A percentile compares a stretch with the other conserved stretches of the same genome.
phyloP scores from a whole-genome alignment of 2,888 invertebrate species.

The Apodemia mormo region DNA sequence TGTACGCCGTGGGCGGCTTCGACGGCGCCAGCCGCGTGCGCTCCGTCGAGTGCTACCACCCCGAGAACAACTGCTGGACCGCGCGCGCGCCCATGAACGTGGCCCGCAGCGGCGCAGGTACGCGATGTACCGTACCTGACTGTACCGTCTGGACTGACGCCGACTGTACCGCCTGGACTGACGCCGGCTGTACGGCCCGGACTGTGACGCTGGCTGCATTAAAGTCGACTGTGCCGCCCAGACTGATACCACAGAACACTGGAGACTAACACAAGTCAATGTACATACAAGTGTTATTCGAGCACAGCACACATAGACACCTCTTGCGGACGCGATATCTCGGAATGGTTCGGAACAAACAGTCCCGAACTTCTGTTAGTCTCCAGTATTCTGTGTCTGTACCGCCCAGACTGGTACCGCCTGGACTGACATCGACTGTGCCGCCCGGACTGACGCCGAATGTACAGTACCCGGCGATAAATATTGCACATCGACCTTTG shows the following conservation, averaged over 20 bases:
- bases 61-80: constrained; percentile 95
- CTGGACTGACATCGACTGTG: background rate
- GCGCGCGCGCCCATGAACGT: constrained; percentile 89
- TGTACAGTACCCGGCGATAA: too few species aligned
- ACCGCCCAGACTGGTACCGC: too few species aligned
- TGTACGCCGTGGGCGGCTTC: constrained; percentile 94
- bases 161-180: background rate
- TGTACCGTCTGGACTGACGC: background rate
- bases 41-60: constrained; percentile 95
- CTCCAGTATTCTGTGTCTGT: background rate
- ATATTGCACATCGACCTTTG: too few species aligned
- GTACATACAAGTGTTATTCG: too few species aligned
- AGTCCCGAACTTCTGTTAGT: too few species aligned
- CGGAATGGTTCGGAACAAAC: too few species aligned
- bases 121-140: too few species aligned
- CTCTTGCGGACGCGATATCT: too few species aligned
- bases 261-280: background rate
- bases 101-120: constrained; percentile 92
- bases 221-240: background rate
- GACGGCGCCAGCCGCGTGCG: constrained; percentile 90
- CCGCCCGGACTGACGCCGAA: too few species aligned
- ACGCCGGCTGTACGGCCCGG: background rate
- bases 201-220: background rate
- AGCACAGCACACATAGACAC: too few species aligned
- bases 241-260: background rate